Evolutionary conservation across 2,888 invertebrate species (phyloP), one percentile per base, ranked within the genome.

Genomic region (Mantis religiosa): DNA sequence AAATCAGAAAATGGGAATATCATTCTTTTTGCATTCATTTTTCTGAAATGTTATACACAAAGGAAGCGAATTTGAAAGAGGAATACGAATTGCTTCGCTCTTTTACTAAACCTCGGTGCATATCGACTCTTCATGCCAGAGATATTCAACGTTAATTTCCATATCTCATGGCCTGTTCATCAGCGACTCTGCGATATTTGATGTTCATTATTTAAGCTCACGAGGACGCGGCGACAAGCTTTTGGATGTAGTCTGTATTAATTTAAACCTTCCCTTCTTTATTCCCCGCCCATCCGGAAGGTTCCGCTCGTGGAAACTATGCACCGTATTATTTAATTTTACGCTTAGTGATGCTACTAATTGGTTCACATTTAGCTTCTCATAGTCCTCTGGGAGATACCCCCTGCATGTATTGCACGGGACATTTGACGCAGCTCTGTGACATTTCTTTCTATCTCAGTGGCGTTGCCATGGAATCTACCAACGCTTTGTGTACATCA

Each of bases 241-340:
- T 34, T 85, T 85, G 27, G 41, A 54, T 27, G 54, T 54, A 47
- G 85, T 85, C 85, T 85, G 87, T 82, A 87, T 87, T 87, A 82
- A 87, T 87, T 41, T 34, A 87, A 82, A 87, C 87, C 30, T 87
- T 82, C 71, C 25, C 87, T 41, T 41, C 54, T 71, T 71, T 71
- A 71, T 71, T 25, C 54, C 54, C 54, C 54, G 54, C 54, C 54
- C 30, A 87, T 15, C 82, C 27, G 28, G 87, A 71, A 87, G n/a
- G 87, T 87, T 87, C 87, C 41, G 47, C 34, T 82, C 25, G 34
- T 71, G 82, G 87, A n/a, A 87, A 87, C 87, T 87, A 82, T 82
- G 82, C 82, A 87, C 87, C 87, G 82, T 82, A 87, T 87, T 87
- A 82, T 87, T 82, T 88, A 88, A 88, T 88, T 88, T 88, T 81